phyloP scores from a whole-genome alignment of 2,888 invertebrate genomes.

The Poecilobothrus nobilitatus region DNA sequence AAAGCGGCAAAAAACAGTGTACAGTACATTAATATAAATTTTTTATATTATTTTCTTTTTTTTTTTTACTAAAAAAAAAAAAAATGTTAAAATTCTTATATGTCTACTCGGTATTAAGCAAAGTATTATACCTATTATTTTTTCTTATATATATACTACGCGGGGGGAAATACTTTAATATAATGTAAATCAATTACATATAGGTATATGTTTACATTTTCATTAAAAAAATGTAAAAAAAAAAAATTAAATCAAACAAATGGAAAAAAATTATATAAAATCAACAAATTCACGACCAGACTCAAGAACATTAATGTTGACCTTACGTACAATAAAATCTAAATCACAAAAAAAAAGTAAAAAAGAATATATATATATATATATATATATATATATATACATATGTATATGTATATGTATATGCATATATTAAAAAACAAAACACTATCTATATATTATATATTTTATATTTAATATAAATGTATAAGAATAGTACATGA shows the following conservation, averaged over 20 bases:
- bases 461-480: too few relatives aligned
- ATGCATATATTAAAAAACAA: background rate
- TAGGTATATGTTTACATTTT: background rate
- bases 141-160: background rate
- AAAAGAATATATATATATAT: background rate
- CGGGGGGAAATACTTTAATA: background rate
- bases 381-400: background rate
- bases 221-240: background rate
- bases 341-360: too few relatives aligned
- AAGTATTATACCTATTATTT: too few relatives aligned
- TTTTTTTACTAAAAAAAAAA: too few relatives aligned
- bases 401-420: background rate
- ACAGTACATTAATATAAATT: too few relatives aligned
- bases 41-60: too few relatives aligned
- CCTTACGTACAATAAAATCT: conserved; percentile 14
- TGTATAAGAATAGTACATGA: too few relatives aligned
- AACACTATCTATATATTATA: too few relatives aligned
- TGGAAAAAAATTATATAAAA: too few relatives aligned
- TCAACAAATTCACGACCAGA: conserved; percentile 20
- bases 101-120: too few relatives aligned
- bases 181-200: background rate
- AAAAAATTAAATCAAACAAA: background rate
- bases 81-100: too few relatives aligned
- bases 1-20: too few relatives aligned
- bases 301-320: conserved; percentile 24